Conservation (phyloP, 2,888 invertebrate genomes). For the Gymnosoma rotundatum region DNA sequence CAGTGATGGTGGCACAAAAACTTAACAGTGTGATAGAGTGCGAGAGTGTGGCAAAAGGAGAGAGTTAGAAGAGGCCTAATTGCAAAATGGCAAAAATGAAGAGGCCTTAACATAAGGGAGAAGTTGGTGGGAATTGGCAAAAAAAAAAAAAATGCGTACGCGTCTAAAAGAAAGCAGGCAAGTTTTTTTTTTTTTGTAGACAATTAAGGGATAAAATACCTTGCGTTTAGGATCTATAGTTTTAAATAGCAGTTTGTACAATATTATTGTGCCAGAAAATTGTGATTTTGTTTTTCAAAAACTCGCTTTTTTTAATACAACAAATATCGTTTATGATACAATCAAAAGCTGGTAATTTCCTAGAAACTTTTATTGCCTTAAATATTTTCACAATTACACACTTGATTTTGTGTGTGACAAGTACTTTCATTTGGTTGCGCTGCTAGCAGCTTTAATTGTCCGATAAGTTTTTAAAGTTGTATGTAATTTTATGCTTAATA, state of each 20-base stretch:
- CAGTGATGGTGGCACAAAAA: neutral
- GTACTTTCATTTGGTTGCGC: neutral
- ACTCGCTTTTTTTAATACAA: too few species aligned
- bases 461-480: neutral
- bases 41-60: neutral
- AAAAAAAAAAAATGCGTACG: conserved; percentile 30
- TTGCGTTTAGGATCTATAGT: neutral
- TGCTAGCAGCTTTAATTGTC: conserved; percentile 30
- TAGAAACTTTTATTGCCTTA: neutral
- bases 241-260: neutral
- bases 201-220: too few species aligned
- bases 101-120: neutral
- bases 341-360: too few species aligned
- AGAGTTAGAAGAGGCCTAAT: neutral
- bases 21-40: neutral
- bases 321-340: too few species aligned
- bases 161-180: conserved; percentile 12
- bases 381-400: conserved; percentile 43
- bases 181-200: neutral
- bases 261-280: neutral
- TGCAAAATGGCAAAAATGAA: conserved; percentile 5
- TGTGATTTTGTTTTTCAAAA: too few species aligned
- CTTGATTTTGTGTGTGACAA: conserved; percentile 46
- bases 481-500: conserved; percentile 39
- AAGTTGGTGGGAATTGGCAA: neutral